Evolutionary conservation across 2,113 vertebrate species (phyloP), one percentile per base, ranked within the genome.

Genomic region (Hippocampus barbouri): DNA sequence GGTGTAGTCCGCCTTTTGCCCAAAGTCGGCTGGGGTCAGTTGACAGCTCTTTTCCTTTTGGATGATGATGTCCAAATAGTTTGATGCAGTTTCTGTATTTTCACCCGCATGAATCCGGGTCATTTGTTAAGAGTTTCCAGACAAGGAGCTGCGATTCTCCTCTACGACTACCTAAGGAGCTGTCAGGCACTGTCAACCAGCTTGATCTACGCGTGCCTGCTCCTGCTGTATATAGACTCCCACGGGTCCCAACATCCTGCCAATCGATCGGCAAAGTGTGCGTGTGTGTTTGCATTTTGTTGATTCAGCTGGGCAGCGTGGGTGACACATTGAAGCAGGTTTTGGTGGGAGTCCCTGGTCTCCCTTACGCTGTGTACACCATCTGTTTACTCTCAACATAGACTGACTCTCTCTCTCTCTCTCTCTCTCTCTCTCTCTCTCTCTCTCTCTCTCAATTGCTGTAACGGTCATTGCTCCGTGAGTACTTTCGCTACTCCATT

Each of bases 301-400:
- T 88, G 83, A 86, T 83, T 86, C 86, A 85, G 72, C 86, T 81
- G 77, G 71, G 77, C 86, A 45, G 85, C 83, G 87, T 89, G 88
- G 85, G 79, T 85, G 89, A 89, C 89, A 88, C 85, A 86, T 87
- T 65, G 74, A 79, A 89, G 83, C 76, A 66, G 82, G 78, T 88
- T 41, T 88, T 74, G 60, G 76, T 88, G 75, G 88, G 87, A 88
- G 77, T 89, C 85, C 86, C 88, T 86, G 85, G 83, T 88, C 89
- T 86, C 80, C 83, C 85, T 83, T 78, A 65, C 78, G 82, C 87
- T 86, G 87, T 88, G 88, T 88, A 89, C 89, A 84, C 83, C 86
- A 85, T 89, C 88, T 89, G 88, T 91, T 89, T 87, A 89, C 86
- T 86, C 82, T 79, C 45, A 84, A 87, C 84, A 86, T 82, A 83